These are phyloP conservation scores for Neodiprion lecontei DNA, from an alignment of 1,140 invertebrate species.

Conservation along the genomic window DNA sequence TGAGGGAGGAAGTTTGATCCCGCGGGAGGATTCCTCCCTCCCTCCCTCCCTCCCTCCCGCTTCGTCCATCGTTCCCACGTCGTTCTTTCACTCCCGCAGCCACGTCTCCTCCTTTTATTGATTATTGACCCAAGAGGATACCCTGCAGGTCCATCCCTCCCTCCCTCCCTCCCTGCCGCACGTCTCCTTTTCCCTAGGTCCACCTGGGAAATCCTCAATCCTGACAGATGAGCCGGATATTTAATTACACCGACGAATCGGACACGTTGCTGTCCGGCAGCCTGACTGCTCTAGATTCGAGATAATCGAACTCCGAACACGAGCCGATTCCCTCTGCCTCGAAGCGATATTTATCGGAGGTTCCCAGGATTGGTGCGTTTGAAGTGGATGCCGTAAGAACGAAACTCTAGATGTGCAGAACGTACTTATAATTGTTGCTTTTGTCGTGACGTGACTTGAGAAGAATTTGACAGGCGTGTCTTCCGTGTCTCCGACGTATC, in stretches of 20 bases:
- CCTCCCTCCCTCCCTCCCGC: not conserved
- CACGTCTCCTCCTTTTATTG: constrained; percentile 41
- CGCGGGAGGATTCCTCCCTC: not conserved
- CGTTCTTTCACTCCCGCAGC: constrained; percentile 13
- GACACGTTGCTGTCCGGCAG: not conserved
- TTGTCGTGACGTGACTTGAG: too few species aligned
- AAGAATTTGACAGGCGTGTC: too few species aligned
- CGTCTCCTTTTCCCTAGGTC: constrained; percentile 15
- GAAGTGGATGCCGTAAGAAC: too few species aligned
- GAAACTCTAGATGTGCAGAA: too few species aligned
- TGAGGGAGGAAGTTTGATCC: not conserved
- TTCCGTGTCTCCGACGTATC: not conserved
- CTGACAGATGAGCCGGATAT: constrained; percentile 41
- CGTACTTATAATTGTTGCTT: too few species aligned
- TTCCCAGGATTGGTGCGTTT: too few species aligned
- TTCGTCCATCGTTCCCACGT: not conserved
- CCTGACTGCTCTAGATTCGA: not conserved
- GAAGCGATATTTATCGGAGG: too few species aligned
- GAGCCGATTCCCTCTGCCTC: too few species aligned
- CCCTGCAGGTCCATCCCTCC: not conserved
- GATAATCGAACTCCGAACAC: too few species aligned
- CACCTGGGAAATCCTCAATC: constrained; percentile 43
- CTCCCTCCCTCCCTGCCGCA: constrained; percentile 3
- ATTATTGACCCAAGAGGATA: constrained; percentile 48
- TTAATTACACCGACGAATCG: constrained; percentile 37